Evolutionary conservation across 1,140 invertebrate genomes (phyloP), one percentile per base, ranked within the genome.

Genomic region (Aphidius gifuensis): DNA sequence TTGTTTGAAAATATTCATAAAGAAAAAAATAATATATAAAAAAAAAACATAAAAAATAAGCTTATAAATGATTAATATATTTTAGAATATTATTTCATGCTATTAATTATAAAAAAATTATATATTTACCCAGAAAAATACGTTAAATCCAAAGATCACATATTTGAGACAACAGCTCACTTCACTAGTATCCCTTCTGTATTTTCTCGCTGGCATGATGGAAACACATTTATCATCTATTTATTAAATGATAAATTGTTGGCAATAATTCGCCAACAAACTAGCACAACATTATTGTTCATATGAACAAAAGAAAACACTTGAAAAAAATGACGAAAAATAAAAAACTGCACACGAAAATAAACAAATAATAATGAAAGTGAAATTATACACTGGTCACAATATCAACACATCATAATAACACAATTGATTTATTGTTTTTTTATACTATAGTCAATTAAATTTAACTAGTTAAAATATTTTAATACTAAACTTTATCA

Each of bases 81-180:
- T 16, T 16, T 16, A 16, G 16, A 16, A 16, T 16, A 16, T 16
- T 16, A 16, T 16, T 16, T 16, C 16, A 16, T 16, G 16, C 16
- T 16, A 16, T 16, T 1, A 16, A 16, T 16, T 16, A 16, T 16
- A 16, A 16, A 16, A 16, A 16, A 16, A 16, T 0, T 16, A 53
- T 53, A 53, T 53, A 85, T 89, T 89, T 81, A 96, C 92, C 94
- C 95, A 98, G 85, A 98, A 97, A 69, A 97, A 83, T 65, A 98
- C 94, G 85, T 98, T 98, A 82, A 96, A 96, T 77, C 92, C 90
- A 83, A 98, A 98, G 71, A 97, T 96, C 76, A 97, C 86, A 84
- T 97, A 98, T 83, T 98, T 98, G 54, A 97, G 85, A 80, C 94
- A 97, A 84, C 94, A 96, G 84, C 92, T 96, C 73, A 98, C 93